Base-by-base conservation (phyloP, 2,888 invertebrate genomes). In the Oscheius sp. region DNA sequence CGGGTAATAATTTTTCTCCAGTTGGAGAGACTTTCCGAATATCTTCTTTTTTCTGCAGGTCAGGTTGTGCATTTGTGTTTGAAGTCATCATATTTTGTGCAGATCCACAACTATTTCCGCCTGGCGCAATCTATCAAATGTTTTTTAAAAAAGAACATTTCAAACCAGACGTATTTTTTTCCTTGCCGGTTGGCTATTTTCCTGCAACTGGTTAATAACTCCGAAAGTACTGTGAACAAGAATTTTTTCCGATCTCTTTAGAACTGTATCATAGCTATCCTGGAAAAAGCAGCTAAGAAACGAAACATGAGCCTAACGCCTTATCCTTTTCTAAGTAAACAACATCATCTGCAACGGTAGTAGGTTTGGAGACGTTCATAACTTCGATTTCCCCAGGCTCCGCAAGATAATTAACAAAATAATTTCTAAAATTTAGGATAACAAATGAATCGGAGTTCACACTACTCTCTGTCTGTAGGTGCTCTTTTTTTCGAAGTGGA, bases 91-190 rank as follows among this genome's bases (percentile, higher is more conserved):
- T 18, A 18, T 18, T 49, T 21, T 49, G 9, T 12, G 49, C 3
- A 49, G 21, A 7, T 7, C n/a, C 49, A 18, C 21, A 2, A 21
- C 13, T 21, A 21, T 49, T 16, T 2, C 13, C 21, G 13, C 6
- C 3, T 18, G 49, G 5, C 21, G 21, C 6, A 49, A 35, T 3
- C 35, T 35, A 35, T 35, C 9, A 35, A 35, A 6, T 35, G 9
- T 6, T 35, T 6, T 3, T 35, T 35, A 35, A 35, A 3, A 35
- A 35, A 6, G 3, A 9, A 6, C 35, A 21, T 49, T 18, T 18
- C 49, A 18, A 16, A 49, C 59, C 29, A 61, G 43, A 18, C 43
- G 41, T 43, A 61, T 61, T n/a, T 61, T 61, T 21, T 61, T 61
- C 2, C 61, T 58, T 9, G 27, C 29, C 18, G 61, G 61, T 21